phyloP scores from a whole-genome alignment of 2,888 invertebrate species.

The Chesias legatella region DNA sequence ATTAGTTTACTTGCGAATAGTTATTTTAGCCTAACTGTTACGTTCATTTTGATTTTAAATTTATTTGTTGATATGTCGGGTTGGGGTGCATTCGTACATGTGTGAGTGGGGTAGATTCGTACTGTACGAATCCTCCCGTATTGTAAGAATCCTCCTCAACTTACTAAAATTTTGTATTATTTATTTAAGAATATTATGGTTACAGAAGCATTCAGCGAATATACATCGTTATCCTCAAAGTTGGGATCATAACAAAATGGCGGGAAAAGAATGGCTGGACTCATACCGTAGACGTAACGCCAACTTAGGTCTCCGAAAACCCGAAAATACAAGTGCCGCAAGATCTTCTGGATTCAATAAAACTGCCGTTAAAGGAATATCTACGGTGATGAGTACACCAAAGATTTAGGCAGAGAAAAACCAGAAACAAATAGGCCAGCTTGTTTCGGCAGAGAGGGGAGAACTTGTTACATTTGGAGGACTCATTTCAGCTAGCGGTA shows the following conservation, averaged over 20 bases:
- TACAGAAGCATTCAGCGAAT: slow-evolving; percentile 2
- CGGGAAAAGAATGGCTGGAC: slow-evolving; percentile 16
- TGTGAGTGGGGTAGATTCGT: background rate
- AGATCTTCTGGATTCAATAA: slow-evolving; percentile 36
- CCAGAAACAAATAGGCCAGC: slow-evolving; percentile 38
- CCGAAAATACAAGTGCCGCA: slow-evolving; percentile 37
- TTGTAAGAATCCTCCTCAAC: background rate
- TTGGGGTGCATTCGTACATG: background rate
- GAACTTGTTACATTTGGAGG: slow-evolving; percentile 45
- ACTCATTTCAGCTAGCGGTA: slow-evolving; percentile 37
- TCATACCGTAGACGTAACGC: slow-evolving; percentile 9
- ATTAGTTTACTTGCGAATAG: too few species aligned
- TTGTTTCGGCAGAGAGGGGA: slow-evolving; percentile 44
- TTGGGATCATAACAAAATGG: slow-evolving; percentile 17
- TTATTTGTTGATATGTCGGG: too few species aligned
- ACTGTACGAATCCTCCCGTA: too few species aligned
- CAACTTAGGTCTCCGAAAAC: slow-evolving; percentile 32
- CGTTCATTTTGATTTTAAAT: too few species aligned
- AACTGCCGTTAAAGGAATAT: slow-evolving; percentile 18
- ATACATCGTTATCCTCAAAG: too few species aligned
- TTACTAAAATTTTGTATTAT: background rate
- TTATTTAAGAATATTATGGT: background rate
- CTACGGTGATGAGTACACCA: slow-evolving; percentile 24
- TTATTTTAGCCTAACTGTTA: too few species aligned
- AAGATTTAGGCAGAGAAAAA: slow-evolving; percentile 21